phyloP scores from a whole-genome alignment of 2,113 vertebrate species.

The Psammodynastes pulverulentus region DNA sequence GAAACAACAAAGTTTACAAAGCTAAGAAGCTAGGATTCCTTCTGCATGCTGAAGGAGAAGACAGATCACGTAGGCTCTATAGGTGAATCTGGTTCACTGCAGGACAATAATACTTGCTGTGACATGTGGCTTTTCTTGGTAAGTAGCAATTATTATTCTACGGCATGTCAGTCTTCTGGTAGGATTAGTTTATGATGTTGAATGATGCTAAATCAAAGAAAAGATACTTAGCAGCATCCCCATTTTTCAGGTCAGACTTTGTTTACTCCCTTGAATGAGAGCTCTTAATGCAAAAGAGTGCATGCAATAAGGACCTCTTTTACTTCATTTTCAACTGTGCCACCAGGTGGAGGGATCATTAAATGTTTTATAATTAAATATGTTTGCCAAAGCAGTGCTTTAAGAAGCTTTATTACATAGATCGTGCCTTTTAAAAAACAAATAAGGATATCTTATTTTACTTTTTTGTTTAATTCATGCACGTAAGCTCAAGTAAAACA shows the following conservation, averaged over 20 bases:
- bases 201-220: background rate
- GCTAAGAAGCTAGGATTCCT: background rate
- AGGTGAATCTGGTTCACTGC: background rate
- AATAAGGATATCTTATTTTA: background rate
- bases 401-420: background rate
- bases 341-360: background rate
- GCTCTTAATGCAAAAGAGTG: background rate
- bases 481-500: background rate
- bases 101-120: background rate
- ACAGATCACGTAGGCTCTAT: background rate
- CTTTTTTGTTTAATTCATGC: background rate
- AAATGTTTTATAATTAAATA: background rate
- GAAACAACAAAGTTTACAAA: background rate
- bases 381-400: background rate
- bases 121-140: background rate
- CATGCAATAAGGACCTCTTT: background rate
- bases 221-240: background rate
- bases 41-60: background rate
- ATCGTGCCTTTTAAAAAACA: background rate
- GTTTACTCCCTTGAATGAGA: background rate
- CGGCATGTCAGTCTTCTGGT: constrained; percentile 20
- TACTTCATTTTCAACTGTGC: background rate
- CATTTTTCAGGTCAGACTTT: background rate
- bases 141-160: background rate
- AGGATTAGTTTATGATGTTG: constrained; percentile 17